These are phyloP conservation scores for Gobionotothen gibberifrons DNA, from an alignment of 2,797 vertebrate genomes.

Conservation along the genomic window DNA sequence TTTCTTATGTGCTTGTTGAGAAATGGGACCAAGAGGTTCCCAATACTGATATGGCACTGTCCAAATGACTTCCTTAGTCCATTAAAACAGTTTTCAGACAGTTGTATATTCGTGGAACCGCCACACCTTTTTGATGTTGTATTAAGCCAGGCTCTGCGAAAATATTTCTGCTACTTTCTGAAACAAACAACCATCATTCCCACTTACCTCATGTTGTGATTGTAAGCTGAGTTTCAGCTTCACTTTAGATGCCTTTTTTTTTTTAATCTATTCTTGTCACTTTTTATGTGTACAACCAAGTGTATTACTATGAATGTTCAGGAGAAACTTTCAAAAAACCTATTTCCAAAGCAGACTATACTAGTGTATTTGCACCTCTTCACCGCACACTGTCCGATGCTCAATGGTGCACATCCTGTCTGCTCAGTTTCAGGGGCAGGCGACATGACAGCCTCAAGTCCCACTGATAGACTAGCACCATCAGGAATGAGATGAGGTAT, in stretches of 20 bases:
- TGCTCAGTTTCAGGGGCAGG: slow-evolving; percentile 42
- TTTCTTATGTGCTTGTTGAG: background rate
- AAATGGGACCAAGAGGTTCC: background rate
- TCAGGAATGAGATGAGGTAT: slow-evolving; percentile 41
- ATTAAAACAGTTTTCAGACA: background rate
- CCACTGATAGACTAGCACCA: slow-evolving; percentile 29
- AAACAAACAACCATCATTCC: background rate
- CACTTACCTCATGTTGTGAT: slow-evolving; percentile 9
- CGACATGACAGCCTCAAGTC: slow-evolving; percentile 43
- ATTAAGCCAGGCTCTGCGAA: background rate
- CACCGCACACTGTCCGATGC: slow-evolving; percentile 18
- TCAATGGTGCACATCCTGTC: slow-evolving; percentile 40
- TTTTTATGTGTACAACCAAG: background rate
- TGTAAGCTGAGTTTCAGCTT: background rate
- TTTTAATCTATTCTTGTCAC: background rate
- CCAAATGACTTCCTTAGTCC: background rate
- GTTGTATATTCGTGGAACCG: background rate
- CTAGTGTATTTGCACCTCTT: background rate
- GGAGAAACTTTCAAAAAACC: background rate
- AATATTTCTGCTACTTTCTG: slow-evolving; percentile 1
- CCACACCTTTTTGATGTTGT: background rate
- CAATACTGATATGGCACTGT: background rate
- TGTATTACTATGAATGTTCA: background rate
- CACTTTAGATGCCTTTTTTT: background rate
- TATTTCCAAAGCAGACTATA: background rate